phyloP scores from a whole-genome alignment of 2,888 invertebrate species.

The Podabrus alpinus region DNA sequence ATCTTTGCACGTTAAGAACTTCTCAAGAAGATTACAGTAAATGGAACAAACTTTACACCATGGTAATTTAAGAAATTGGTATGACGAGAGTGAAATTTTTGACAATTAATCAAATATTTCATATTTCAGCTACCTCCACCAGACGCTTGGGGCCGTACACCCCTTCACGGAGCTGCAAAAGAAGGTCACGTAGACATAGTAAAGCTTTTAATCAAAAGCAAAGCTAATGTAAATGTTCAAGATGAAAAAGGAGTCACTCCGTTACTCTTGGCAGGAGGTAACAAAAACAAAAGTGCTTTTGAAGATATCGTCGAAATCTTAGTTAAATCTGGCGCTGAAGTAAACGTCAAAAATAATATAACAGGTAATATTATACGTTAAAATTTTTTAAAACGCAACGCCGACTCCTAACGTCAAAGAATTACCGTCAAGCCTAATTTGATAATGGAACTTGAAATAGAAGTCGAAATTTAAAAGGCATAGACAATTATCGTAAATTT shows the following conservation, averaged over 20 bases:
- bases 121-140: slow-evolving; percentile 46
- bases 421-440: background rate
- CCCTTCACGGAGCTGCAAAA: slow-evolving; percentile 53
- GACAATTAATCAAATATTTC: slow-evolving; percentile 17
- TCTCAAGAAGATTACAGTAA: slow-evolving; percentile 30
- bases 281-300: slow-evolving; percentile 42
- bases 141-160: slow-evolving; percentile 50
- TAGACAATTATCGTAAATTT: background rate
- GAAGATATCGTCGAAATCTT: slow-evolving; percentile 49
- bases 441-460: background rate
- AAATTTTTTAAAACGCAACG: background rate
- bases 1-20: slow-evolving; percentile 20
- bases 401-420: background rate
- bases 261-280: slow-evolving; percentile 50
- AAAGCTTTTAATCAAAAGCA: slow-evolving; percentile 44
- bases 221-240: slow-evolving; percentile 46
- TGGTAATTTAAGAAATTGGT: slow-evolving; percentile 23
- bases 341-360: slow-evolving; percentile 34
- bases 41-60: slow-evolving; percentile 32
- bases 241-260: slow-evolving; percentile 53
- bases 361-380: slow-evolving; percentile 20
- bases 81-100: slow-evolving; percentile 5
- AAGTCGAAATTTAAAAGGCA: background rate
- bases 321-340: slow-evolving; percentile 45
- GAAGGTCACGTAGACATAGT: slow-evolving; percentile 49